These are phyloP conservation scores for Menidia beryllina DNA, from an alignment of 2,113 vertebrate species.

Conservation along the genomic window DNA sequence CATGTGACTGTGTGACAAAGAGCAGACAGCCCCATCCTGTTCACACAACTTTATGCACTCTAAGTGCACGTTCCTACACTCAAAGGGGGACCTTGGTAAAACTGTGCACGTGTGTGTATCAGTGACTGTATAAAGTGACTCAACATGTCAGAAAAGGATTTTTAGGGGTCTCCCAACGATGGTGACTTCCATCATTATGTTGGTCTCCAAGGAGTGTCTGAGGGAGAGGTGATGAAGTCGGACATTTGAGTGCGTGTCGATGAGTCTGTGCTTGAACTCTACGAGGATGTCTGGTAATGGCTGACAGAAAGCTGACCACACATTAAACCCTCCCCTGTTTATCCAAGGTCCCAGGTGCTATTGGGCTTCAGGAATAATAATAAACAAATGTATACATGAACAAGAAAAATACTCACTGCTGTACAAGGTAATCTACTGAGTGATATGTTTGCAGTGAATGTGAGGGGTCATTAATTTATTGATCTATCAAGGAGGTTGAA, in stretches of 20 bases:
- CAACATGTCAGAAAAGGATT: constrained; percentile 33
- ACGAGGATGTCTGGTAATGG: constrained; percentile 23
- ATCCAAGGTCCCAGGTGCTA: constrained; percentile 62
- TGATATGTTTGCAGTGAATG: neutral
- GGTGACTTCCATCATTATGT: constrained; percentile 12
- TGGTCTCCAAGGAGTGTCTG: constrained; percentile 11
- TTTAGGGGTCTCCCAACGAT: constrained; percentile 19
- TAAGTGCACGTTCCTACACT: neutral
- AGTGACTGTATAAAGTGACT: constrained; percentile 9
- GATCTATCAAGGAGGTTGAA: constrained; percentile 6
- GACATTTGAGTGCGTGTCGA: constrained; percentile 10
- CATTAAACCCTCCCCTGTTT: constrained; percentile 68
- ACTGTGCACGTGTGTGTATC: neutral
- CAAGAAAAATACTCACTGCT: constrained; percentile 45
- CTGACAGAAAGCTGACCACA: constrained; percentile 31
- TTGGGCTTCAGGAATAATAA: constrained; percentile 64
- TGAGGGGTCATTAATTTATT: constrained; percentile 5
- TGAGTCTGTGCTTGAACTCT: neutral
- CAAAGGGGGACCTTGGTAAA: constrained; percentile 4
- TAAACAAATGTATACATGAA: constrained; percentile 60
- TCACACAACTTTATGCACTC: constrained; percentile 7
- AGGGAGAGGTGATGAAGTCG: constrained; percentile 29
- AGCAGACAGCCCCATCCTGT: constrained; percentile 1
- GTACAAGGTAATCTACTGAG: constrained; percentile 12
- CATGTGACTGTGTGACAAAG: neutral